Base-by-base conservation (phyloP, 2,113 vertebrate genomes). In the Hippocampus guttulatus region DNA sequence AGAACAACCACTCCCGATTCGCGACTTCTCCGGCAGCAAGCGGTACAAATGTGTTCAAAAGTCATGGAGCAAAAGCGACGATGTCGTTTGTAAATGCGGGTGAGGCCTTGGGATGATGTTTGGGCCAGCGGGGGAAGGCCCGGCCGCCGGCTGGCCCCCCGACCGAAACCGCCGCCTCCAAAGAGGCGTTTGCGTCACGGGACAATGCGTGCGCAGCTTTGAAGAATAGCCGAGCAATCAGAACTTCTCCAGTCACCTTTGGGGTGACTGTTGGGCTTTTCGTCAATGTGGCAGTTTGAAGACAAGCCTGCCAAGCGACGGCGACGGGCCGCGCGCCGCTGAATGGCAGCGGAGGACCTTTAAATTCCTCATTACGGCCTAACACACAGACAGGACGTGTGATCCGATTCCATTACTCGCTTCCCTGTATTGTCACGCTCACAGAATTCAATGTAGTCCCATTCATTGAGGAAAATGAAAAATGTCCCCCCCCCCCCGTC, bases 381-480 rank as follows among this genome's bases (percentile, higher is more conserved):
- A 88, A 90, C 85, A 86, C 89, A 84, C 83, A 85, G 88, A 78
- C 79, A 66, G 82, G 78, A 79, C 78, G 81, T 81, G 77, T 74
- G 86, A 87, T 89, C 78, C 86, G 86, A 81, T 90, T 90, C 85
- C 84, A 85, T 91, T 90, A 88, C 84, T 84, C 79, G 81, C 85
- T 78, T 74, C 73, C 75, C 76, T 68, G 83, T 85, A 85, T 91
- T 88, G 90, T 92, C 90, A 88, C 88, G 89, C 86, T 88, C 85
- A 30, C 81, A 71, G 83, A 92, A 92, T 90, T 91, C 90, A 87
- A 89, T 89, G 82, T 88, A 85, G 87, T 84, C 69, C 84, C 85
- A 85, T 88, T 89, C 88, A 89, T 90, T 87, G 88, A 82, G 84
- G 87, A 88, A 90, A 91, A 89, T 90, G 85, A 85, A 87, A 91